A percentile compares a stretch with the other conserved stretches of the same genome.
These are phyloP conservation scores for Ictidomys tridecemlineatus DNA, from an alignment of 2,113 vertebrate species.

Conservation along the genomic window DNA sequence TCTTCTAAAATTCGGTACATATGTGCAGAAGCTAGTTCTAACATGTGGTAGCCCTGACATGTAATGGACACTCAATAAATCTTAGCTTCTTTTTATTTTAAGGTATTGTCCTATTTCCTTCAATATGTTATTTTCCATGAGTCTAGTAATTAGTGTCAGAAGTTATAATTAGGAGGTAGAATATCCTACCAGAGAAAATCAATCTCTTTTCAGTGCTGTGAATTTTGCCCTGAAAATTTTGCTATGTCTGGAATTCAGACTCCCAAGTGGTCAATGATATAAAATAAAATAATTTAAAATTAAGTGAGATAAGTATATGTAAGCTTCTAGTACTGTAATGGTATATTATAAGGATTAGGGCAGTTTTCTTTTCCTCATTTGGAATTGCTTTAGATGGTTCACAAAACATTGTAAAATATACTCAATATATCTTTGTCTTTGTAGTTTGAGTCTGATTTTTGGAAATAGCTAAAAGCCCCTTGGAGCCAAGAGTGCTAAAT, in stretches of 20 bases:
- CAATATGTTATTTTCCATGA: conserved; percentile 60
- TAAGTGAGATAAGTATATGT: background rate
- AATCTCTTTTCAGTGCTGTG: background rate
- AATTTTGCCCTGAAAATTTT: conserved; percentile 45
- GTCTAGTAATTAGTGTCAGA: conserved; percentile 66
- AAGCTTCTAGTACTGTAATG: background rate
- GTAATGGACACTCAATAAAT: conserved; percentile 58
- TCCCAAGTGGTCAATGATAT: background rate
- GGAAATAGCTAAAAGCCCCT: conserved; percentile 60
- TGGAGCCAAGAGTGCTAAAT: conserved; percentile 61
- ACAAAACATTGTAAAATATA: conserved; percentile 55
- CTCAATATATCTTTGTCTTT: conserved; percentile 59
- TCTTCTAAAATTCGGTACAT: conserved; percentile 18
- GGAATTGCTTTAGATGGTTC: conserved; percentile 34
- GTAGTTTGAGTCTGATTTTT: conserved; percentile 70
- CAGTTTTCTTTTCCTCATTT: conserved; percentile 50
- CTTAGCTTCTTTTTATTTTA: conserved; percentile 58
- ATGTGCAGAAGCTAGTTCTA: conserved; percentile 56
- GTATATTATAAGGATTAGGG: background rate
- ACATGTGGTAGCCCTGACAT: background rate
- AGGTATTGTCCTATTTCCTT: conserved; percentile 48
- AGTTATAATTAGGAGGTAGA: conserved; percentile 58
- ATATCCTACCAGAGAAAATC: conserved; percentile 21
- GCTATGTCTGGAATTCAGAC: conserved; percentile 1
- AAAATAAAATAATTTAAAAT: conserved; percentile 47